Percentiles rank a stretch among this genome's conserved stretches.
These are phyloP conservation scores for Pandion haliaetus DNA, from an alignment of 2,113 vertebrate genomes.

Conservation along the genomic window DNA sequence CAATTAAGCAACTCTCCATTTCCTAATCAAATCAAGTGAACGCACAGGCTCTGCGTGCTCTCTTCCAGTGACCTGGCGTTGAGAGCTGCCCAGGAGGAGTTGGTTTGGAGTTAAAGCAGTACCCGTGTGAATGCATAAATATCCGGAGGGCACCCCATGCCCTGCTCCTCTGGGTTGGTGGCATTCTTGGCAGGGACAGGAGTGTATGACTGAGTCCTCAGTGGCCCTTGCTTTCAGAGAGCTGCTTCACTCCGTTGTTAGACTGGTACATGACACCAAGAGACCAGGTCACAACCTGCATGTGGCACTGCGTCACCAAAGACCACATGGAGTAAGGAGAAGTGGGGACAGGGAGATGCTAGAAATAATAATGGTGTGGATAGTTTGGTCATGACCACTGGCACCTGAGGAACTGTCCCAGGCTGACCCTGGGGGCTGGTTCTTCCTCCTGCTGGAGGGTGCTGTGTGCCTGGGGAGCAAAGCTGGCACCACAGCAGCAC, in stretches of 20 bases:
- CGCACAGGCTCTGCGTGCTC: neutral
- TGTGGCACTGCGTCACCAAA: neutral
- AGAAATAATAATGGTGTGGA: neutral
- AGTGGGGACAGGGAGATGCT: neutral
- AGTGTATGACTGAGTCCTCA: neutral
- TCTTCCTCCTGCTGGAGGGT: neutral
- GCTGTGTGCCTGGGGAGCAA: neutral
- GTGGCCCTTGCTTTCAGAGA: slow-evolving; percentile 1
- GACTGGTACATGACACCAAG: neutral
- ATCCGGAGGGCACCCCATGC: neutral
- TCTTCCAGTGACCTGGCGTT: slow-evolving; percentile 22
- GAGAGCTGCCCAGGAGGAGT: slow-evolving; percentile 18
- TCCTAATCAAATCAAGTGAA: slow-evolving; percentile 70
- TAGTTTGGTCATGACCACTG: neutral
- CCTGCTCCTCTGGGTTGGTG: neutral
- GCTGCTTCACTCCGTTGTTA: slow-evolving; percentile 16
- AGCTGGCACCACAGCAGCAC: neutral
- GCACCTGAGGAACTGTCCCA: neutral
- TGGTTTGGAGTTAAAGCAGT: neutral
- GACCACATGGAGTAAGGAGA: neutral
- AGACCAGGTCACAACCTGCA: slow-evolving; percentile 35
- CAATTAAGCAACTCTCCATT: slow-evolving; percentile 58
- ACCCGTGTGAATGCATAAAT: neutral
- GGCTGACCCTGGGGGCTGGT: neutral
- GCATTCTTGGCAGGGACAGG: slow-evolving; percentile 25